phyloP scores from a whole-genome alignment of 2,888 invertebrate genomes.

The Hyposoter dolosus region DNA sequence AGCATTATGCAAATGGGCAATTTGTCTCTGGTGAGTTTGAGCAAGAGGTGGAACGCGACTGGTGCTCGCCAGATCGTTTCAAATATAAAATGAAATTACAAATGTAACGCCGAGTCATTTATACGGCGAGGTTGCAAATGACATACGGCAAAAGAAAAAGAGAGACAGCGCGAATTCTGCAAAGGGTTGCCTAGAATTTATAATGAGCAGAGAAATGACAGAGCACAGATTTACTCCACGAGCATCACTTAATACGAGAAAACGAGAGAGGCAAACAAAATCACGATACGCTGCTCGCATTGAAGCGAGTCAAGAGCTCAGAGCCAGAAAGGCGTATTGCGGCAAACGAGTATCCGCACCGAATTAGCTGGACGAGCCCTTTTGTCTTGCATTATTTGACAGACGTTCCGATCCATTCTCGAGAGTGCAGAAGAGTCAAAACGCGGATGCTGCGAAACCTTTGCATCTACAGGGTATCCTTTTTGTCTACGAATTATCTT shows the following conservation, averaged over 20 bases:
- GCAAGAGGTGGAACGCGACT: slow-evolving; percentile 63
- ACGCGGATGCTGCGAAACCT: neutral
- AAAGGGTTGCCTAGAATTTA: slow-evolving; percentile 78
- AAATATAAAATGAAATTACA: slow-evolving; percentile 82
- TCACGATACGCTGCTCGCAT: slow-evolving; percentile 43
- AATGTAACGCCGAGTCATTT: slow-evolving; percentile 80
- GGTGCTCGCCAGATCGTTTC: slow-evolving; percentile 73
- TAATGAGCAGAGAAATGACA: slow-evolving; percentile 80
- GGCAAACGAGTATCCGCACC: neutral
- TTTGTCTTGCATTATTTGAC: neutral
- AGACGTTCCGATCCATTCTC: neutral
- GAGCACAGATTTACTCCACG: slow-evolving; percentile 48
- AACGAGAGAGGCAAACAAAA: slow-evolving; percentile 41
- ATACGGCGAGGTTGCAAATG: slow-evolving; percentile 72
- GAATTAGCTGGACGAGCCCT: neutral
- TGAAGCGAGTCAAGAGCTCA: neutral
- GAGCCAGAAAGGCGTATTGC: neutral
- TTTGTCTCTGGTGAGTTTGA: slow-evolving; percentile 77
- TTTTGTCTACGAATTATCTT: neutral
- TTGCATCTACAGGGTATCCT: neutral
- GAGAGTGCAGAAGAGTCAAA: slow-evolving; percentile 4
- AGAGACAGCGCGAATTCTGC: slow-evolving; percentile 56
- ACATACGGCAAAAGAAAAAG: slow-evolving; percentile 32
- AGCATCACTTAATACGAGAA: slow-evolving; percentile 29
- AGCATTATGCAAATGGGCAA: slow-evolving; percentile 82